phyloP scores from a whole-genome alignment of 2,113 vertebrate genomes.

The Lontra canadensis region DNA sequence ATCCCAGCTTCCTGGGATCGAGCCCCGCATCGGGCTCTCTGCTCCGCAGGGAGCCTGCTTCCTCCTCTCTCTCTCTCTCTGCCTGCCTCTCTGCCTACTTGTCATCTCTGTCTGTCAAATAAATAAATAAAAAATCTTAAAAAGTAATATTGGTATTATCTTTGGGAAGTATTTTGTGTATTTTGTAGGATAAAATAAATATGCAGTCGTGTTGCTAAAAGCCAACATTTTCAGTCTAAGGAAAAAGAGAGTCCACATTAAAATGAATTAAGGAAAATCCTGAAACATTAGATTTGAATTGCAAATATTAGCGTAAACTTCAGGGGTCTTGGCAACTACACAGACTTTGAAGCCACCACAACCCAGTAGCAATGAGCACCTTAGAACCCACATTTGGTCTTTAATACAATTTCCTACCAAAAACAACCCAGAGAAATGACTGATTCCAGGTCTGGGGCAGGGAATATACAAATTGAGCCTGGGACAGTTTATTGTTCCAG shows the following conservation, averaged over 20 bases:
- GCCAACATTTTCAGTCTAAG: background rate
- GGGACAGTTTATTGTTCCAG: background rate
- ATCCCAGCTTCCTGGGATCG: too few species aligned
- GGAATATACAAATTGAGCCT: background rate
- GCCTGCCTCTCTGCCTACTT: too few species aligned
- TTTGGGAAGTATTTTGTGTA: background rate
- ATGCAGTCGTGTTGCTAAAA: background rate
- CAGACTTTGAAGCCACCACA: background rate
- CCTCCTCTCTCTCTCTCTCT: too few species aligned
- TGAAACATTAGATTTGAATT: background rate
- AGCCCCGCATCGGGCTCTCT: too few species aligned
- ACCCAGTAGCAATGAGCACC: background rate
- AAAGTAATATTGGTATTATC: background rate
- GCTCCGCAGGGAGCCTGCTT: too few species aligned
- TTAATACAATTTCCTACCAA: background rate
- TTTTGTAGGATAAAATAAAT: slow-evolving; percentile 3
- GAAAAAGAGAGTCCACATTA: background rate
- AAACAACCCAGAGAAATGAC: background rate
- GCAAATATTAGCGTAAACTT: background rate
- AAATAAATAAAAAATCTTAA: too few species aligned
- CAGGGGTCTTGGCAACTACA: background rate
- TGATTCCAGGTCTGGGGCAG: background rate
- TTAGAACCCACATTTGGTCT: background rate
- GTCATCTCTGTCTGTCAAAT: too few species aligned
- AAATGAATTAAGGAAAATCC: background rate